phyloP scores from a whole-genome alignment of 2,888 invertebrate genomes.

The Cantharis nigra region DNA sequence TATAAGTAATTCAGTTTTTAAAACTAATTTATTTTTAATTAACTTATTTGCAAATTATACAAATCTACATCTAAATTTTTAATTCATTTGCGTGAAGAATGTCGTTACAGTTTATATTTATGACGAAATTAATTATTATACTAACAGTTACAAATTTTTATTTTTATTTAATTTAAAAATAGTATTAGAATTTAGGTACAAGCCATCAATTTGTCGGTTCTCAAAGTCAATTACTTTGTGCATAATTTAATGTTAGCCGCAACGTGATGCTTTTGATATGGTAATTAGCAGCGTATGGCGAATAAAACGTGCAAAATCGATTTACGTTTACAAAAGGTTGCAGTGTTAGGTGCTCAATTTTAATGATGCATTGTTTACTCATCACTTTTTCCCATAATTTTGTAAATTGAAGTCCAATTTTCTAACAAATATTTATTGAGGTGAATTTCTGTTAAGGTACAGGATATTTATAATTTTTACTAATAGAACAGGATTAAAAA shows the following conservation, averaged over 20 bases:
- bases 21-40: background rate
- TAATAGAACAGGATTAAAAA: background rate
- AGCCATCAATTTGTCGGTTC: constrained; percentile 38
- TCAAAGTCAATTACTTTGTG: constrained; percentile 42
- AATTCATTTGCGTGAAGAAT: background rate
- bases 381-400: background rate
- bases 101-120: background rate
- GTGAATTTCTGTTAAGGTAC: background rate
- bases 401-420: background rate
- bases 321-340: constrained; percentile 1
- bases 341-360: background rate
- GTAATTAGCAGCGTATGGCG: constrained; percentile 44
- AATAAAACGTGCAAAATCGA: constrained; percentile 32
- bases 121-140: background rate
- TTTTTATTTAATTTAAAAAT: constrained; percentile 5
- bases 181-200: constrained; percentile 27
- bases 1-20: background rate
- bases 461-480: background rate
- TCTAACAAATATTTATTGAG: background rate
- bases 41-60: background rate
- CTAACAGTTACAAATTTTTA: background rate
- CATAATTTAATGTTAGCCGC: constrained; percentile 44
- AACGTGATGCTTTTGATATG: constrained; percentile 47
- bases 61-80: background rate
- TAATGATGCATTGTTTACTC: background rate